These are phyloP conservation scores for Danio albolineatus DNA, from an alignment of 2,797 vertebrate genomes.

Conservation along the genomic window DNA sequence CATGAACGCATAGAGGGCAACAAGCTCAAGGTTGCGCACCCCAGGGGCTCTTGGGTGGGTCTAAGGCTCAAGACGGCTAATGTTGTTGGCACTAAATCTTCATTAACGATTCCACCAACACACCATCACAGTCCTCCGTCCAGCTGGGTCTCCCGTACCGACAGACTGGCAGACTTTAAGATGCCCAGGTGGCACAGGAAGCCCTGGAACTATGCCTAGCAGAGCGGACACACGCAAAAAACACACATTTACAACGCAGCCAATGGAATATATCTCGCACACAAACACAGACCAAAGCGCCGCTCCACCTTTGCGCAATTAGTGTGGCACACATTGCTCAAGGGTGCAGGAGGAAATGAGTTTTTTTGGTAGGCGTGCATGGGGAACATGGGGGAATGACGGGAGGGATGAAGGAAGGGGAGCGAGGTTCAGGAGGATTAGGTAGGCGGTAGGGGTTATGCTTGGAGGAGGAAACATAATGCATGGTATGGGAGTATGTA, in stretches of 20 bases:
- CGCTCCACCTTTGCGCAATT: constrained; percentile 77
- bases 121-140: constrained; percentile 52
- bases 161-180: constrained; percentile 75
- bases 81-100: constrained; percentile 74
- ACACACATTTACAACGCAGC: constrained; percentile 26
- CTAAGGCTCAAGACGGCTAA: constrained; percentile 69
- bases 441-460: constrained; percentile 77
- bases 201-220: constrained; percentile 78
- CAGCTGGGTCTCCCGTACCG: constrained; percentile 75
- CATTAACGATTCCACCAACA: constrained; percentile 66
- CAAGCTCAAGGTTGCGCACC: constrained; percentile 58
- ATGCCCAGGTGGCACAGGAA: constrained; percentile 79
- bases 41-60: constrained; percentile 55
- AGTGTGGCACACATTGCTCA: constrained; percentile 76
- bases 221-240: constrained; percentile 60
- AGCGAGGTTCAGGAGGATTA: constrained; percentile 72
- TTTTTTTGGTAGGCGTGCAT: constrained; percentile 65
- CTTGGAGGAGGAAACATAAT: constrained; percentile 81
- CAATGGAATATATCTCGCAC: constrained; percentile 38
- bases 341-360: constrained; percentile 78
- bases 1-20: constrained; percentile 41
- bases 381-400: not conserved
- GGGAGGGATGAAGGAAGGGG: constrained; percentile 51
- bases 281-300: constrained; percentile 40
- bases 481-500: constrained; percentile 76